Percentiles rank a stretch among this genome's conserved stretches.
phyloP scores from a whole-genome alignment of 1,140 invertebrate genomes.

The Micrasema longulum region DNA sequence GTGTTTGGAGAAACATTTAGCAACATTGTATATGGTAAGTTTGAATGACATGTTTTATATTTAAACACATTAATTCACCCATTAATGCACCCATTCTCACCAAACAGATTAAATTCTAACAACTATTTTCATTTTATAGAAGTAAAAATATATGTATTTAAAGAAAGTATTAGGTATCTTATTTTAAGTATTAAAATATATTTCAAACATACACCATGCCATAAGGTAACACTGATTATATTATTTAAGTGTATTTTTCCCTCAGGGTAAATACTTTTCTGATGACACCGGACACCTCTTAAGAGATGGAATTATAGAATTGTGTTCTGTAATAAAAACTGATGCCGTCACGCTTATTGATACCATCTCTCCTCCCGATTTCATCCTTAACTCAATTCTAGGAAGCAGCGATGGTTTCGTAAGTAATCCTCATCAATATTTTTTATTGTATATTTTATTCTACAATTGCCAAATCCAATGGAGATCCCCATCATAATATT shows the following conservation, averaged over 20 bases:
- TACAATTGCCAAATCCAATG: no score
- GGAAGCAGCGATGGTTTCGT: slow-evolving; percentile 79
- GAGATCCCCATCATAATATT: neutral
- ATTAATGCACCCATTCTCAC: no score
- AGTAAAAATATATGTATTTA: no score
- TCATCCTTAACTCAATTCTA: slow-evolving; percentile 83
- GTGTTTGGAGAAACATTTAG: slow-evolving; percentile 77
- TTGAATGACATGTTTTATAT: neutral
- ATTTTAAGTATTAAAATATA: no score
- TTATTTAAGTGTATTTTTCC: neutral
- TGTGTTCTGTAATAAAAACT: slow-evolving; percentile 75
- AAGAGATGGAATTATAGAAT: slow-evolving; percentile 70
- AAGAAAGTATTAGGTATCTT: no score
- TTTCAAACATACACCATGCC: no score
- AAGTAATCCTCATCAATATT: no score
- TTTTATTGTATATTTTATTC: no score
- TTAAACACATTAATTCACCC: no score
- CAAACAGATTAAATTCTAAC: no score
- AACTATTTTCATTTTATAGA: no score
- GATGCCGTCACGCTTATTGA: slow-evolving; percentile 84
- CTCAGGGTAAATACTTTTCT: slow-evolving; percentile 66
- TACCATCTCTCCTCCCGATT: slow-evolving; percentile 89
- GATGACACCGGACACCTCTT: slow-evolving; percentile 62
- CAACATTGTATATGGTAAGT: slow-evolving; percentile 73
- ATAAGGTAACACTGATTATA: no score